phyloP scores from a whole-genome alignment of 2,113 vertebrate species.

The Ptilorrhoa leucosticta region DNA sequence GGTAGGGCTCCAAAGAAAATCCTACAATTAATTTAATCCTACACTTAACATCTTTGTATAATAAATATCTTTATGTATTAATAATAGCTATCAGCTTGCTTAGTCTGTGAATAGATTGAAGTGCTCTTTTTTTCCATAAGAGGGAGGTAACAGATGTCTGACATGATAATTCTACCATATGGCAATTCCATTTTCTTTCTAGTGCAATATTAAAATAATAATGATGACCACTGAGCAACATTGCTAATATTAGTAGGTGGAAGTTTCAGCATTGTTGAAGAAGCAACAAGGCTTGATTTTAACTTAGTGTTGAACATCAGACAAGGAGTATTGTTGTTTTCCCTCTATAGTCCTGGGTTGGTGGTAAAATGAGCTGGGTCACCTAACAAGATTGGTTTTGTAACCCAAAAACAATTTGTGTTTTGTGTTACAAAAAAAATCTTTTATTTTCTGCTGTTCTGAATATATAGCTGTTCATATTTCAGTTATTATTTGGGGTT shows the following conservation, averaged over 20 bases:
- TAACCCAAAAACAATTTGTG: too few relatives aligned
- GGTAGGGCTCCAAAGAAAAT: not conserved
- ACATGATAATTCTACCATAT: not conserved
- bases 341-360: not conserved
- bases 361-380: not conserved
- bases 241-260: not conserved
- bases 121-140: not conserved
- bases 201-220: not conserved
- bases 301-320: not conserved
- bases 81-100: not conserved
- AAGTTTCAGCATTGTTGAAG: not conserved
- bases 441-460: not conserved
- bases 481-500: not conserved
- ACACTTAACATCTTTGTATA: not conserved
- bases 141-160: slow-evolving; percentile 7
- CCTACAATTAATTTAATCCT: not conserved
- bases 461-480: not conserved
- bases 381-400: not conserved
- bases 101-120: not conserved
- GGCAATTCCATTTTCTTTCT: not conserved
- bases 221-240: not conserved
- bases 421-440: too few relatives aligned
- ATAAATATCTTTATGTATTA: not conserved
- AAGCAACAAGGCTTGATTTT: not conserved
- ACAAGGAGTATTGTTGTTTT: not conserved